Conservation (phyloP, 2,797 vertebrate genomes). For the Perdix hodgsoniae region DNA sequence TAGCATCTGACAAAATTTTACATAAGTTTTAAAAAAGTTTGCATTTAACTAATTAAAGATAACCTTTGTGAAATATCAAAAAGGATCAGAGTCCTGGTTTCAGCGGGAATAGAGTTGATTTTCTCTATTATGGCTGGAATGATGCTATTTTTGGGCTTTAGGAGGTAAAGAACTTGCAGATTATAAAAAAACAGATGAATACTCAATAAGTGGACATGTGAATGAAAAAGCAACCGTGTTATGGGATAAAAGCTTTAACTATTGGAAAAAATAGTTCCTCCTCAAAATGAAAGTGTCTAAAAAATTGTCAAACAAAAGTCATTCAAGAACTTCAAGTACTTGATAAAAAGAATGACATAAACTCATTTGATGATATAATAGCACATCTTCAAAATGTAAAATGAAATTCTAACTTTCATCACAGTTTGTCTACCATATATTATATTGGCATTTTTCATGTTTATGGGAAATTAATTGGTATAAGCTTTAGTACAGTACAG, state of each 20-base stretch:
- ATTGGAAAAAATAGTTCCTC: background rate
- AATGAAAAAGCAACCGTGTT: background rate
- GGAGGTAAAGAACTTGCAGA: background rate
- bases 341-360: background rate
- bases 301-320: background rate
- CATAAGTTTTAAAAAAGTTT: rapidly evolving
- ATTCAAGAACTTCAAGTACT: background rate
- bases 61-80: background rate
- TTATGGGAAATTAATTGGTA: background rate
- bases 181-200: background rate
- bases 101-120: background rate
- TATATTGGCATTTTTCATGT: background rate
- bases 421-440: background rate
- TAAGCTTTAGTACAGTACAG: background rate
- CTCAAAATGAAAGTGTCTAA: background rate
- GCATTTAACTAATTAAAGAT: background rate
- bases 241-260: background rate
- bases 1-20: background rate
- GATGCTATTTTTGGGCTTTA: background rate
- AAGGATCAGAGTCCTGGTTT: background rate
- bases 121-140: background rate
- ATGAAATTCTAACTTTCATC: background rate
- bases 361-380: background rate
- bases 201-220: background rate
- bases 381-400: background rate